Percentiles rank a stretch among this genome's conserved stretches.
Evolutionary conservation across 2,113 vertebrate genomes (phyloP).

Genomic region (Shinisaurus crocodilurus): DNA sequence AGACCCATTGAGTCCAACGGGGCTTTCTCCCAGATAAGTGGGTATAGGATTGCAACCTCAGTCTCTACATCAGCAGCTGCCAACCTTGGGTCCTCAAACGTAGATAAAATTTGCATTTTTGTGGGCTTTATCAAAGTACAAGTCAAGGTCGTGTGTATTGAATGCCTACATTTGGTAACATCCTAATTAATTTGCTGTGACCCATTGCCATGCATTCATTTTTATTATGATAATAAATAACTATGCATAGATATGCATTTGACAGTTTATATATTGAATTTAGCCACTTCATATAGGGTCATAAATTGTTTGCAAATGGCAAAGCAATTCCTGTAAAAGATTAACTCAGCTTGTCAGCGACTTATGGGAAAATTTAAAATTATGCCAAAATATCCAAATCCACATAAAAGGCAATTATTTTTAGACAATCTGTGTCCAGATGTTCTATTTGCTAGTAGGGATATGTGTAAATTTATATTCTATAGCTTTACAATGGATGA

Average conservation of each 20-base stretch:
- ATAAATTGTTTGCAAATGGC: not conserved
- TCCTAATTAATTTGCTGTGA: conserved; percentile 7
- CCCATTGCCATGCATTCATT: conserved; percentile 2
- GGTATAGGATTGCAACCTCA: not conserved
- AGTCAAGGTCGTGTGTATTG: not conserved
- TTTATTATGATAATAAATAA: not conserved
- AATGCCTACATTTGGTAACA: not conserved
- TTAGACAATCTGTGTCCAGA: not conserved
- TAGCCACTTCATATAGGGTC: not conserved
- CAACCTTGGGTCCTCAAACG: not conserved
- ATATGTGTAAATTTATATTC: not conserved
- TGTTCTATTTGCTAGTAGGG: not conserved
- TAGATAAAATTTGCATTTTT: not conserved
- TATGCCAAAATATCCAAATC: not conserved
- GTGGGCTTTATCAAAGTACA: not conserved
- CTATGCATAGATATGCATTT: not conserved
- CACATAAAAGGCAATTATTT: not conserved
- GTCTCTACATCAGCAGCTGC: not conserved
- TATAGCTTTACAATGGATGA: not conserved
- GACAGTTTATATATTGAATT: not conserved
- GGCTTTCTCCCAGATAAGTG: not conserved
- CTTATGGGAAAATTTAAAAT: not conserved
- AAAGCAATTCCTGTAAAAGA: not conserved
- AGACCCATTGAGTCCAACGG: not conserved
- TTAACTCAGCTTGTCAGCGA: not conserved